Evolutionary conservation across 2,888 invertebrate species (phyloP).

Genomic region (Drosophila kokeensis): DNA sequence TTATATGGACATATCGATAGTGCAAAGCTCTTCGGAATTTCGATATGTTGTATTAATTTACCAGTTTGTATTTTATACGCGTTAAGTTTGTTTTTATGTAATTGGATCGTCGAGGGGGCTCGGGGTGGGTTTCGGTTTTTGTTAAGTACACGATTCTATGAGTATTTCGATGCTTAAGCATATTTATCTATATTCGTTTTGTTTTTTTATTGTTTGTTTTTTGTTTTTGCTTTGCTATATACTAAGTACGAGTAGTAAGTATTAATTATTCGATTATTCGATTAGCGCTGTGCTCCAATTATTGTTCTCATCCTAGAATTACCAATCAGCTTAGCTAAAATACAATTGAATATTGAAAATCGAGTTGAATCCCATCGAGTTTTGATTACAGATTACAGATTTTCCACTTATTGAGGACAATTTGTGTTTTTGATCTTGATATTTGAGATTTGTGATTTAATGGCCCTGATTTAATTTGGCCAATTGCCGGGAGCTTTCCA

Average conservation of each 20-base stretch:
- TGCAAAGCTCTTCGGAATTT: conserved; percentile 57
- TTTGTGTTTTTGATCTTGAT: conserved; percentile 30
- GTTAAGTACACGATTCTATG: conserved; percentile 12
- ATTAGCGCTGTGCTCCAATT: conserved; percentile 79
- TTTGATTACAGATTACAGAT: conserved; percentile 45
- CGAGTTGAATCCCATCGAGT: conserved; percentile 63
- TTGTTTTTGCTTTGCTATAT: conserved; percentile 30
- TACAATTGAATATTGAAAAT: conserved; percentile 56
- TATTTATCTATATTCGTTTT: background rate
- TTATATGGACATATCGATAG: conserved; percentile 53
- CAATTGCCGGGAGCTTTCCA: conserved; percentile 89
- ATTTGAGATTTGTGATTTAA: conserved; percentile 72
- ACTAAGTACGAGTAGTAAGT: conserved; percentile 38
- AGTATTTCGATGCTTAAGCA: conserved; percentile 41
- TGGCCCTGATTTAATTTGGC: conserved; percentile 75
- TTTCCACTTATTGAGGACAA: conserved; percentile 16
- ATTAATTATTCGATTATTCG: conserved; percentile 35
- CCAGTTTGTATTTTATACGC: conserved; percentile 35
- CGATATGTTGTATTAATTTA: conserved; percentile 47
- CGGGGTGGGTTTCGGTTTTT: conserved; percentile 19
- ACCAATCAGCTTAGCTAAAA: conserved; percentile 71
- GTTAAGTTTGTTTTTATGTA: background rate
- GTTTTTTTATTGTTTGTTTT: background rate
- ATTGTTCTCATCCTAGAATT: conserved; percentile 75
- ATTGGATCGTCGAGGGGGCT: conserved; percentile 12